Evolutionary conservation across 37 sponge, comb jelly and placozoan species (phyloP).

Genomic region (Beroe forskalii): DNA sequence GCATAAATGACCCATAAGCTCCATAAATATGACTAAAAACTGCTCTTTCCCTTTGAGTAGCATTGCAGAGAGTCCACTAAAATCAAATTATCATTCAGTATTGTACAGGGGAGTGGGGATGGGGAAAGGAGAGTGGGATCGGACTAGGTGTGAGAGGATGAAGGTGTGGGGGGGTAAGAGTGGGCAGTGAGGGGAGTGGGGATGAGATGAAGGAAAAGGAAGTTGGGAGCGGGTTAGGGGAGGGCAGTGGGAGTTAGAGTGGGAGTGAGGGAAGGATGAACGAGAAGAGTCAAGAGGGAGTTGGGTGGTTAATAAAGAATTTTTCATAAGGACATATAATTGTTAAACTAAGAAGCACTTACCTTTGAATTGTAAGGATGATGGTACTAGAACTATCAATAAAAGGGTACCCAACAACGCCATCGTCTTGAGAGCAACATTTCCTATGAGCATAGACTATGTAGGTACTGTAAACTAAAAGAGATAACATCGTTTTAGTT

Average conservation of each 20-base stretch:
- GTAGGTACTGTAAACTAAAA: too few species aligned
- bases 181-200: not conserved
- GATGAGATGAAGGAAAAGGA: not conserved
- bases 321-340: too few species aligned
- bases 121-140: not conserved
- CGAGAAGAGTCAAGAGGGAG: too few species aligned
- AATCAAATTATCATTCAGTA: too few species aligned
- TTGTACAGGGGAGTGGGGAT: not conserved
- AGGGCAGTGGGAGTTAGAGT: not conserved
- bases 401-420: not conserved
- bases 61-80: too few species aligned
- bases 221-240: too few species aligned
- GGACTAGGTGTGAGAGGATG: not conserved
- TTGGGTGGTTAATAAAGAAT: too few species aligned
- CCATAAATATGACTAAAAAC: too few species aligned
- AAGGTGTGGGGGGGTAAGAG: not conserved
- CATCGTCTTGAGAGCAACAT: not conserved
- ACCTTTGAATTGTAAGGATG: not conserved
- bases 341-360: too few species aligned
- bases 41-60: too few species aligned
- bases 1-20: too few species aligned
- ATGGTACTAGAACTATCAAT: not conserved
- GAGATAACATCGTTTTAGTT: too few species aligned
- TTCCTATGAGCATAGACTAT: not conserved
- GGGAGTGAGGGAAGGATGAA: not conserved